A percentile compares a stretch with the other conserved stretches of the same genome.
phyloP scores from a whole-genome alignment of 2,113 vertebrate genomes.

The Tachysurus vachellii region DNA sequence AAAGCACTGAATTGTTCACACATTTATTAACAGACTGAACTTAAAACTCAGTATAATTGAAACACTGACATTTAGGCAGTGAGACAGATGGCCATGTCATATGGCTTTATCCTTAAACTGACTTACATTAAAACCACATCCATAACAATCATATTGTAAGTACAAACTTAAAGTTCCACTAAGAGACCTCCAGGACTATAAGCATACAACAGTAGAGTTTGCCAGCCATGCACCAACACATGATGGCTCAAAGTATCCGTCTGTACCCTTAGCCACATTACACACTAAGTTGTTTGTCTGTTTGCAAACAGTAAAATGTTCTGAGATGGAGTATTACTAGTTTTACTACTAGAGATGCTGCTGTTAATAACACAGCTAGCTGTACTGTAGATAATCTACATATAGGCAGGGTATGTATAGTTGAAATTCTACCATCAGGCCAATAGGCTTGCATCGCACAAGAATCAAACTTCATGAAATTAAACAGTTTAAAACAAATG shows the following conservation, averaged over 20 bases:
- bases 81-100: neutral
- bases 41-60: too few relatives aligned
- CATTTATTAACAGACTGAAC: neutral
- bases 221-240: neutral
- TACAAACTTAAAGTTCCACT: neutral
- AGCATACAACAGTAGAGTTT: neutral
- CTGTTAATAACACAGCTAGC: neutral
- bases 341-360: neutral
- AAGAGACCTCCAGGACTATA: neutral
- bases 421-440: neutral
- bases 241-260: neutral
- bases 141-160: neutral
- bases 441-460: neutral
- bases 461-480: neutral
- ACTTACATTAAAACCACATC: neutral
- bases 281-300: neutral
- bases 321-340: neutral
- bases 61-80: neutral
- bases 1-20: neutral
- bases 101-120: neutral
- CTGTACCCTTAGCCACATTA: neutral
- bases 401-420: neutral
- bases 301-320: neutral
- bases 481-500: neutral
- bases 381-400: neutral